A percentile compares a stretch with the other conserved stretches of the same genome.
Evolutionary conservation across 2,888 invertebrate genomes (phyloP).

Genomic region (Leptopilina myrica): DNA sequence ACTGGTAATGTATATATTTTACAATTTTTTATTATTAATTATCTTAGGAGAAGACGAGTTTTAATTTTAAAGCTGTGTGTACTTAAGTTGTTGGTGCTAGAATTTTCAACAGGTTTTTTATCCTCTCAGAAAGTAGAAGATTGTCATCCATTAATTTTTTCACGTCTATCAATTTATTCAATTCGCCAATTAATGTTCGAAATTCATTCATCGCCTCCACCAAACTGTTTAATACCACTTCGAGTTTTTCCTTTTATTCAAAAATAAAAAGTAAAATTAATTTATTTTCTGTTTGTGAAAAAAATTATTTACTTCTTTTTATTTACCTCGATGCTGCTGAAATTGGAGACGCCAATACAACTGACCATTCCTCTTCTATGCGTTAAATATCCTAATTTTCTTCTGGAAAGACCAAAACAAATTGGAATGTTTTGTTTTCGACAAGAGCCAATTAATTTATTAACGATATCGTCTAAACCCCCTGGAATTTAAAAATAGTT

Average conservation of each 20-base stretch:
- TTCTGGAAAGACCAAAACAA: constrained; percentile 64
- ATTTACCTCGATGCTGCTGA: constrained; percentile 64
- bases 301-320: not conserved
- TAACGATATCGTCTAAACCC: constrained; percentile 62
- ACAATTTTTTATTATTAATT: too few species aligned
- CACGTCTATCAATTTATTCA: constrained; percentile 57
- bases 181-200: constrained; percentile 47
- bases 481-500: constrained; percentile 57
- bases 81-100: constrained; percentile 47
- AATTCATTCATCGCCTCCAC: constrained; percentile 61
- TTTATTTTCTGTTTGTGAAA: too few species aligned
- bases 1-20: too few species aligned
- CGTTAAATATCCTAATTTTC: constrained; percentile 67
- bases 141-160: constrained; percentile 57
- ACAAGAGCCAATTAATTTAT: constrained; percentile 60
- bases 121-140: constrained; percentile 60
- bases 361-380: constrained; percentile 64
- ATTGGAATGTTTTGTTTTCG: constrained; percentile 58
- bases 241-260: constrained; percentile 61
- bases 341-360: constrained; percentile 66
- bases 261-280: constrained; percentile 36
- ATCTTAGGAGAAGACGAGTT: not conserved
- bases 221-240: constrained; percentile 60
- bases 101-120: constrained; percentile 59
- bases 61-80: not conserved